Conservation (phyloP, 2,113 vertebrate species). For the Neotragus pygmaeus region DNA sequence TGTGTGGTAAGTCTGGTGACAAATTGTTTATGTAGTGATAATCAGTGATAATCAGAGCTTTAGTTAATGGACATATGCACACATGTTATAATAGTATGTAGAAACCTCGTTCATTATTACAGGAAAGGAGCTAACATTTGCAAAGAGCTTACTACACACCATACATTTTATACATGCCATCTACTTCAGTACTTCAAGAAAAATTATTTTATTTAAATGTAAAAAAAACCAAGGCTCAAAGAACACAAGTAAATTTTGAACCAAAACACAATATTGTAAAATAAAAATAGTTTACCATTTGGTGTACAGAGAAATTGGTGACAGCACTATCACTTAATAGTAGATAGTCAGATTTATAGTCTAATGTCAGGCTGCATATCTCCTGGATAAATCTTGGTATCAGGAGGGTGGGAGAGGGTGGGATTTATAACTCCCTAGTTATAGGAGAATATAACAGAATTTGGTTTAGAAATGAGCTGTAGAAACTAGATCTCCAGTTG, state of each 20-base stretch:
- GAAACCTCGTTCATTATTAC: neutral
- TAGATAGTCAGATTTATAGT: neutral
- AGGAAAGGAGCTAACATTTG: neutral
- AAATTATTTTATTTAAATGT: conserved; percentile 36
- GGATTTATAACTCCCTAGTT: neutral
- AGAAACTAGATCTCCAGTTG: conserved; percentile 11
- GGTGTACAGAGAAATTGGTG: conserved; percentile 28
- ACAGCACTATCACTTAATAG: neutral
- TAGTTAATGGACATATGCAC: neutral
- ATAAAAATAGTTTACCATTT: conserved; percentile 30
- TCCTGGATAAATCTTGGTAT: neutral
- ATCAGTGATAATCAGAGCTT: neutral
- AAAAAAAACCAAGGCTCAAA: conserved; percentile 9
- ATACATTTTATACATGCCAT: neutral
- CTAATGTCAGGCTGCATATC: conserved; percentile 1
- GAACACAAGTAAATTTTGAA: neutral
- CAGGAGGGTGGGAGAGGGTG: neutral
- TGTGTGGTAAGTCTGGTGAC: neutral
- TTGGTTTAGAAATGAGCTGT: neutral
- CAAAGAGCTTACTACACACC: neutral
- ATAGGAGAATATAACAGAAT: neutral
- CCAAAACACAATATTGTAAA: conserved; percentile 7
- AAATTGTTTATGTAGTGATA: neutral
- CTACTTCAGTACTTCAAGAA: neutral
- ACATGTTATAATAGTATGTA: neutral